A percentile compares a stretch with the other conserved stretches of the same genome.
Evolutionary conservation across 1,140 invertebrate species (phyloP).

Genomic region (Oedothorax gibbosus): DNA sequence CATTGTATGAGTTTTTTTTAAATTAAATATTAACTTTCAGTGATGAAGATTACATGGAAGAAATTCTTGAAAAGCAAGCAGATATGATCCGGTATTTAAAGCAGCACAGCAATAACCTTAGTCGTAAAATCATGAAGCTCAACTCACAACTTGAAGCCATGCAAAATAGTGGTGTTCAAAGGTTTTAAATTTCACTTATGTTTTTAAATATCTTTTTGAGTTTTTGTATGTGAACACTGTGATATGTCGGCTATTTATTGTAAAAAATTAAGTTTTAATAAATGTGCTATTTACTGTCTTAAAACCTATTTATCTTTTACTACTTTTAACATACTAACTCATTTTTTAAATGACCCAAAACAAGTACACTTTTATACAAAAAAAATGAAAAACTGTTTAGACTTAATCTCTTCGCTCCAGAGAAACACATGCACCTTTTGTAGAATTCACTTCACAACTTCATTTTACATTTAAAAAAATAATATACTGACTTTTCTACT

Average conservation of each 20-base stretch:
- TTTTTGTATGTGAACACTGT: slow-evolving; percentile 1
- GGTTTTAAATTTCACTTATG: slow-evolving; percentile 11
- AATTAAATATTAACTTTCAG: slow-evolving; percentile 62
- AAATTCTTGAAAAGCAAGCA: slow-evolving; percentile 68
- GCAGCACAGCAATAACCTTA: slow-evolving; percentile 67
- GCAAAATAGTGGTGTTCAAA: slow-evolving; percentile 9
- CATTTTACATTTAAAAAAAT: no score
- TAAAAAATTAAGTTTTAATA: slow-evolving; percentile 3
- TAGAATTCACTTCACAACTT: no score
- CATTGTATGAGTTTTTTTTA: not conserved
- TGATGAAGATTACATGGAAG: slow-evolving; percentile 67
- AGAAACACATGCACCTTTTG: no score
- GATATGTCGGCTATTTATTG: slow-evolving; percentile 23
- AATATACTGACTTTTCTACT: no score
- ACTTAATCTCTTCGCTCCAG: no score
- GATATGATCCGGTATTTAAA: slow-evolving; percentile 68
- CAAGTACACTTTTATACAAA: no score
- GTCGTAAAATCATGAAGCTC: slow-evolving; percentile 65
- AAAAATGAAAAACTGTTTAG: no score
- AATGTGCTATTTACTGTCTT: not conserved
- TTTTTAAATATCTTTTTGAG: not conserved
- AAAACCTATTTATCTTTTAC: no score
- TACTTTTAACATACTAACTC: no score
- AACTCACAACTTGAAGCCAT: slow-evolving; percentile 64
- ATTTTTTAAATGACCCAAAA: no score